A percentile compares a stretch with the other conserved stretches of the same genome.
phyloP scores from a whole-genome alignment of 1,140 invertebrate genomes.

The Eufriesea mexicana region DNA sequence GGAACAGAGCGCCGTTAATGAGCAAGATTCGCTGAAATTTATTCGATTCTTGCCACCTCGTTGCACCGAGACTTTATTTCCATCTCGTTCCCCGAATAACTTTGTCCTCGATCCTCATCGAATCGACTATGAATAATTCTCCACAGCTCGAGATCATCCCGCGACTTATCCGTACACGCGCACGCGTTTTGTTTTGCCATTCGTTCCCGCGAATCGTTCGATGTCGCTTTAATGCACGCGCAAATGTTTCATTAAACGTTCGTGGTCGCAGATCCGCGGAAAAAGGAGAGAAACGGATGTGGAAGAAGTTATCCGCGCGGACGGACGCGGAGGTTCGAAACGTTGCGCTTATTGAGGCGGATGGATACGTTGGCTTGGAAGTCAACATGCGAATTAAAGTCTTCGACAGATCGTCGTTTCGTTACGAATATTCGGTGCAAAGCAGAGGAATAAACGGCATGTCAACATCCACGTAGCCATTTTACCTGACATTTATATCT shows the following conservation, averaged over 20 bases:
- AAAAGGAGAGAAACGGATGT: background rate
- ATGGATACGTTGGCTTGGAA: background rate
- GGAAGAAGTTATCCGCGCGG: constrained; percentile 4
- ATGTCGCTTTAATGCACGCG: constrained; percentile 37
- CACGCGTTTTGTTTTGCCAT: background rate
- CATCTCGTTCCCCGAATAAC: constrained; percentile 13
- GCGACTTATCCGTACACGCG: background rate
- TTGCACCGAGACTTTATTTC: constrained; percentile 18
- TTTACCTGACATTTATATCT: background rate
- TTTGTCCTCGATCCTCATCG: constrained; percentile 6
- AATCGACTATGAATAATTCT: constrained; percentile 31
- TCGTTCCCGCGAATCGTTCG: constrained; percentile 9
- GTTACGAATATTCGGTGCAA: background rate
- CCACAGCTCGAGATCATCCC: background rate
- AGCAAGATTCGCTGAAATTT: constrained; percentile 9
- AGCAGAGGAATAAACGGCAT: background rate
- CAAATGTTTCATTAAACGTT: constrained; percentile 29
- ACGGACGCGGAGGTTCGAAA: background rate
- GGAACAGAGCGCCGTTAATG: background rate
- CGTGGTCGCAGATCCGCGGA: background rate
- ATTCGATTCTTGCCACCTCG: background rate
- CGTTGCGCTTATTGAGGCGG: constrained; percentile 9
- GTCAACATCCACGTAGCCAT: background rate
- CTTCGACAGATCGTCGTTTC: constrained; percentile 7
- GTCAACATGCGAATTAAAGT: background rate